These are phyloP conservation scores for Himalopsyche phryganea DNA, from an alignment of 1,140 invertebrate species.

Conservation along the genomic window DNA sequence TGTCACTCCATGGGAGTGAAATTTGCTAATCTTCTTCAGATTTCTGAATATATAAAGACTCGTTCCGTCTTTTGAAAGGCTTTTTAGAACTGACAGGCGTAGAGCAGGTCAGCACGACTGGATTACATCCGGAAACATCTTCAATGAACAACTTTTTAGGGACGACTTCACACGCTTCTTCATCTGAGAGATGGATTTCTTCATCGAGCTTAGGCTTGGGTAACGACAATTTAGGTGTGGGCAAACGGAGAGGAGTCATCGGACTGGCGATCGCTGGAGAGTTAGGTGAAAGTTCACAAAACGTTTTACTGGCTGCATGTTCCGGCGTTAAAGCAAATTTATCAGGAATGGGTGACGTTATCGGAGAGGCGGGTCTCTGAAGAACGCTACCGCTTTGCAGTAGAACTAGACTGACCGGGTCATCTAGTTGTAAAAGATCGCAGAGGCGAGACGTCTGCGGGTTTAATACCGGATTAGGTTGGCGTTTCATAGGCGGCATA, in stretches of 20 bases:
- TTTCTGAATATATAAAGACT: slow-evolving; percentile 44
- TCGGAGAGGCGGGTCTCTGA: background rate
- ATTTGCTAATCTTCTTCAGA: slow-evolving; percentile 31
- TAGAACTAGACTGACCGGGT: slow-evolving; percentile 62
- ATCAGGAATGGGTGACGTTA: slow-evolving; percentile 26
- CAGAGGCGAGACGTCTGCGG: slow-evolving; percentile 81
- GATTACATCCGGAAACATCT: background rate
- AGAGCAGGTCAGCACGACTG: slow-evolving; percentile 1
- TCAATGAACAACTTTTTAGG: background rate
- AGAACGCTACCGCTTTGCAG: slow-evolving; percentile 37
- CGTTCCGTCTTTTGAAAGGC: slow-evolving; percentile 48
- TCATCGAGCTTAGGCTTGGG: slow-evolving; percentile 7
- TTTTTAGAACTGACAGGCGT: slow-evolving; percentile 40
- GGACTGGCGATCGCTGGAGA: slow-evolving; percentile 36
- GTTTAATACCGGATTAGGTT: slow-evolving; percentile 61
- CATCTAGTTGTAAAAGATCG: slow-evolving; percentile 71
- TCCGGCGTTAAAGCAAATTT: slow-evolving; percentile 5
- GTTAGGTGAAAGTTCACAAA: slow-evolving; percentile 36
- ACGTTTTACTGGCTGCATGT: slow-evolving; percentile 1
- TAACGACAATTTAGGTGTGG: slow-evolving; percentile 18
- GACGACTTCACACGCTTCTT: background rate
- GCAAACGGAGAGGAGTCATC: slow-evolving; percentile 7
- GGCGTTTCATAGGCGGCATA: slow-evolving; percentile 37
- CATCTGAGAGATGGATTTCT: too few species aligned
- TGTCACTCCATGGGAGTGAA: background rate